Percentiles rank a stretch among this genome's conserved stretches.
phyloP scores from a whole-genome alignment of 2,797 vertebrate species.

The Synanceia verrucosa region DNA sequence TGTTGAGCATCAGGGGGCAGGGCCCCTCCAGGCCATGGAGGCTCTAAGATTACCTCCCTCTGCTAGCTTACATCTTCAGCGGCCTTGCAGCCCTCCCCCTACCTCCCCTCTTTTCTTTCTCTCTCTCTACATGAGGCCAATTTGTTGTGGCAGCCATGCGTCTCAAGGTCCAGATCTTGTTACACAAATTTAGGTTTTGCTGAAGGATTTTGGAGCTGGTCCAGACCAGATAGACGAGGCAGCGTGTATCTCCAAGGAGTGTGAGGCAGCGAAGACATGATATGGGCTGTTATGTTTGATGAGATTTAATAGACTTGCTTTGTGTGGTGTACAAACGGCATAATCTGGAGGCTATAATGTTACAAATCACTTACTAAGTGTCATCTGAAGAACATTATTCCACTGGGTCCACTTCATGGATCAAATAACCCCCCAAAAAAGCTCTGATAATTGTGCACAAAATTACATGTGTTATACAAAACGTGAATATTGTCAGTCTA shows the following conservation, averaged over 20 bases:
- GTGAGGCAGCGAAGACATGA: conserved; percentile 72
- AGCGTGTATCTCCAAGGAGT: conserved; percentile 63
- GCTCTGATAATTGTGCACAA: conserved; percentile 21
- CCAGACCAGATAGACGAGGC: conserved; percentile 78
- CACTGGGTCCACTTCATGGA: conserved; percentile 32
- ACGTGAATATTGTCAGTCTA: conserved; percentile 20
- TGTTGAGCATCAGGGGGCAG: conserved; percentile 73
- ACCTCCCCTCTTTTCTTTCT: conserved; percentile 36
- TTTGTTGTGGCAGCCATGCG: conserved; percentile 84
- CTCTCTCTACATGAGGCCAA: conserved; percentile 78
- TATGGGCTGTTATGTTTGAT: conserved; percentile 79
- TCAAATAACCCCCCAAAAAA: conserved; percentile 33
- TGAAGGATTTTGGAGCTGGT: conserved; percentile 75
- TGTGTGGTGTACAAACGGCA: conserved; percentile 70
- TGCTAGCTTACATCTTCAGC: conserved; percentile 76
- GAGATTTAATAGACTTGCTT: conserved; percentile 70
- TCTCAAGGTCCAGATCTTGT: conserved; percentile 83
- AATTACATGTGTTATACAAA: conserved; percentile 26
- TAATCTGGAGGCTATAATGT: conserved; percentile 70
- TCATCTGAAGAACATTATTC: conserved; percentile 55
- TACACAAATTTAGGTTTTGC: conserved; percentile 83
- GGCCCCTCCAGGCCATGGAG: conserved; percentile 72
- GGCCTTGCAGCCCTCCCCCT: conserved; percentile 57
- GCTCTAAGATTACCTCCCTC: conserved; percentile 80
- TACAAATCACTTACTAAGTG: conserved; percentile 70